A percentile compares a stretch with the other conserved stretches of the same genome.
These are phyloP conservation scores for Porites lutea DNA, from an alignment of 64 coral and sea anemone species.

Conservation along the genomic window DNA sequence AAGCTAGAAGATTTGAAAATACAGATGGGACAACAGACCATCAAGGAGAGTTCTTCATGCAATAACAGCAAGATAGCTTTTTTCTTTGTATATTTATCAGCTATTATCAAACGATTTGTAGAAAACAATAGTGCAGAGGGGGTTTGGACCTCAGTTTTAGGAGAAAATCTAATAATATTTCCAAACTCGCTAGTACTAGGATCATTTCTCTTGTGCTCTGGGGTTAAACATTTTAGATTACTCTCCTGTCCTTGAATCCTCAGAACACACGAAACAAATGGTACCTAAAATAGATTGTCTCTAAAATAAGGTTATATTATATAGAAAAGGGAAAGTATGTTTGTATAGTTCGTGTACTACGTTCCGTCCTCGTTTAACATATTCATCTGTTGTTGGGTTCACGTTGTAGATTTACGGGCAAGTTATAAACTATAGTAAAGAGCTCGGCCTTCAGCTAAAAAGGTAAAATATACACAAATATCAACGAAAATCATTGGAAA, in stretches of 20 bases:
- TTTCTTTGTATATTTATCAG: constrained; percentile 25
- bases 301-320: constrained; percentile 62
- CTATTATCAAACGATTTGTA: constrained; percentile 31
- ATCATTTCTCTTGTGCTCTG: constrained; percentile 17
- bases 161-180: neutral
- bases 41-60: constrained; percentile 59
- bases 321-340: constrained; percentile 59
- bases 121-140: neutral
- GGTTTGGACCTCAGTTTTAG: constrained; percentile 3
- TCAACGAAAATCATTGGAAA: neutral
- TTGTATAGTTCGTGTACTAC: constrained; percentile 39
- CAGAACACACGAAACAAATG: neutral
- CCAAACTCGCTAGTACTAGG: neutral
- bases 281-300: constrained; percentile 30
- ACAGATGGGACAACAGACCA: constrained; percentile 38
- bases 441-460: neutral
- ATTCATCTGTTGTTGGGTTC: constrained; percentile 8
- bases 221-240: neutral
- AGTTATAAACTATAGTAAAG: neutral
- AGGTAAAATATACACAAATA: neutral
- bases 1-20: constrained; percentile 75
- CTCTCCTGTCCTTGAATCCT: neutral
- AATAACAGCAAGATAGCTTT: constrained; percentile 32
- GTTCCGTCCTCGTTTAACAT: constrained; percentile 20
- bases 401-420: neutral